These are phyloP conservation scores for Trogon surrucura DNA, from an alignment of 2,113 vertebrate species.

Conservation along the genomic window DNA sequence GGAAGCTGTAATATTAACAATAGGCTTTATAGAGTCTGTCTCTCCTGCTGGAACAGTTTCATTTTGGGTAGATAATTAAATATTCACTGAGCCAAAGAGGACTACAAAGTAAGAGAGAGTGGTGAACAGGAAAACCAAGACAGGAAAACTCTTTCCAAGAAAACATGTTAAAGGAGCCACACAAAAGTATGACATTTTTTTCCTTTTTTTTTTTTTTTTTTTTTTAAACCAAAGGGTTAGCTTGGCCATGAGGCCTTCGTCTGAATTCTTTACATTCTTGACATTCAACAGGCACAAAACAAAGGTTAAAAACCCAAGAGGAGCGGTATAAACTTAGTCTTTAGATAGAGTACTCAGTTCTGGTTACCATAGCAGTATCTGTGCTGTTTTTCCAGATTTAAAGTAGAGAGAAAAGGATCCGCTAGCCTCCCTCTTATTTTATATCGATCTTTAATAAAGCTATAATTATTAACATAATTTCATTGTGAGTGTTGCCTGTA, in stretches of 20 bases:
- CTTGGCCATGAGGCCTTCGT: neutral
- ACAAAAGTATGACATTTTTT: neutral
- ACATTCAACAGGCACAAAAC: neutral
- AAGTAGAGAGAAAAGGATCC: neutral
- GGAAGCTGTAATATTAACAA: conserved; percentile 1
- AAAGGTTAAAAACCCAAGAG: neutral
- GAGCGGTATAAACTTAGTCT: neutral
- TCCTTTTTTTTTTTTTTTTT: no score
- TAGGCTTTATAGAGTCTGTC: neutral
- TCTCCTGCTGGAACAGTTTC: conserved; percentile 4
- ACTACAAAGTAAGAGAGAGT: neutral
- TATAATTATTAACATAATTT: neutral
- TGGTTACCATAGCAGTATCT: neutral
- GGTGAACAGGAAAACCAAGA: neutral
- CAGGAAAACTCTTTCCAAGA: neutral
- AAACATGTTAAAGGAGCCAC: neutral
- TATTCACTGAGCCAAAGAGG: neutral
- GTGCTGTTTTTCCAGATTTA: neutral
- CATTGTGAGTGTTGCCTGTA: neutral
- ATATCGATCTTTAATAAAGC: neutral
- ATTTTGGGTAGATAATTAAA: conserved; percentile 7
- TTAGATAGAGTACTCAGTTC: neutral
- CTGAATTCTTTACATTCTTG: neutral
- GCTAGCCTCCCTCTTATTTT: neutral
- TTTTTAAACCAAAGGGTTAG: neutral